A percentile compares a stretch with the other conserved stretches of the same genome.
phyloP scores from a whole-genome alignment of 1,140 invertebrate species.

The Drosophila arawakana region DNA sequence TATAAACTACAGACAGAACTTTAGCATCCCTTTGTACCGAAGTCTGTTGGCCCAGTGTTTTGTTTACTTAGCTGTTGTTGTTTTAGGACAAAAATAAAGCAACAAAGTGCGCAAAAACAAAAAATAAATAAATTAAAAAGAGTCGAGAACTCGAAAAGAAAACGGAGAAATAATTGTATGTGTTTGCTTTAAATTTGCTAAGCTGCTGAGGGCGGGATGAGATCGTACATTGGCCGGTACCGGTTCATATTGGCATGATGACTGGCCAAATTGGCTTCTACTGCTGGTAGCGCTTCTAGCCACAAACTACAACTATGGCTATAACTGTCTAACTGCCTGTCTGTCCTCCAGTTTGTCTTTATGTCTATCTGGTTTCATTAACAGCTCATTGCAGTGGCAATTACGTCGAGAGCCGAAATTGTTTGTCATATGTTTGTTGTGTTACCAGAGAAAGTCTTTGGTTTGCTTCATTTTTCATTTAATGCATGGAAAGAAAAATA shows the following conservation, averaged over 20 bases:
- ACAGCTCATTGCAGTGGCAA: conserved; percentile 75
- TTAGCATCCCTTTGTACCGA: neutral
- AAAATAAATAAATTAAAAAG: conserved; percentile 36
- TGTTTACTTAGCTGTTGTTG: conserved; percentile 50
- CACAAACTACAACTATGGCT: conserved; percentile 7
- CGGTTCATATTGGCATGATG: conserved; percentile 59
- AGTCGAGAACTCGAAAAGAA: conserved; percentile 29
- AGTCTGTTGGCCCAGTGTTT: conserved; percentile 27
- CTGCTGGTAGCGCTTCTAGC: neutral
- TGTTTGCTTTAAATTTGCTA: conserved; percentile 43
- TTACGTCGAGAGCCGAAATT: conserved; percentile 75
- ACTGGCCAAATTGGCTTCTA: conserved; percentile 53
- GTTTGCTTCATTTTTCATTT: conserved; percentile 53
- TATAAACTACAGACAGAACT: too few relatives aligned
- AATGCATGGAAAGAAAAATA: conserved; percentile 45
- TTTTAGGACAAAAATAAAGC: conserved; percentile 40
- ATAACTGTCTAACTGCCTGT: neutral
- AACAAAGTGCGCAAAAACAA: conserved; percentile 39
- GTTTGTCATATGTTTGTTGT: conserved; percentile 63
- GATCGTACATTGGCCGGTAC: conserved; percentile 71
- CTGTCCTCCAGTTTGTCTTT: conserved; percentile 23
- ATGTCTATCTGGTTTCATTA: conserved; percentile 70
- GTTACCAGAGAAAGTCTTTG: conserved; percentile 65
- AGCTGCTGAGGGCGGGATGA: conserved; percentile 58
- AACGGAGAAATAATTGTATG: conserved; percentile 36